Evolutionary conservation across 2,888 invertebrate genomes (phyloP), one percentile per base, ranked within the genome.

Genomic region (Ectobius pallidus): DNA sequence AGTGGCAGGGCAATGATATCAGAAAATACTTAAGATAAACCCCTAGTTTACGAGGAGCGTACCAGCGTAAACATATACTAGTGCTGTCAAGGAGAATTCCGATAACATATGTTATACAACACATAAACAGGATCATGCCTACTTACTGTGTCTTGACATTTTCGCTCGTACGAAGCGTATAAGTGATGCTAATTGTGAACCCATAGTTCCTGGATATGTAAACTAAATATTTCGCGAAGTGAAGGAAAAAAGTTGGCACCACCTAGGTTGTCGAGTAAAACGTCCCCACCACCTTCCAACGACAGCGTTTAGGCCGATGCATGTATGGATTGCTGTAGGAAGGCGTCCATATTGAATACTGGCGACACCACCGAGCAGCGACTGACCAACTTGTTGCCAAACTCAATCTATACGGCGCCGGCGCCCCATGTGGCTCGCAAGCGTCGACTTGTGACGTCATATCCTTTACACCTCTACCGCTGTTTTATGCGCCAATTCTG

Each of bases 381-480:
- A 25, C 63, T 39, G n/a, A 39, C 63, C 63, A 63, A 63, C 63
- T 63, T 63, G 63, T 63, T 63, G 63, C 63, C 63, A 63, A 42
- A 42, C 9, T 25, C 20, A 14, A 52, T 14, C 4, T 18, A 25
- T 25, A 63, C 63, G 22, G 63, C 63, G 63, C 42, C 63, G 63
- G 63, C 63, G 63, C 42, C 63, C 52, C 52, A 52, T 20, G 52
- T 52, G 52, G 25, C 52, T 25, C 25, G 20, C 20, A 16, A 42
- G 63, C 63, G 42, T 63, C 63, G 63, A 34, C 20, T 20, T 42
- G 34, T 63, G 63, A 63, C 63, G 63, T 63, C 63, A 63, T 22
- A n/a, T 63, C 42, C 20, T 25, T 14, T 3, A 46, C 7, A n/a
- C 20, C 20, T 46, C n/a, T n/a, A 46, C 46, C 2, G 1, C 2